Evolutionary conservation across 2,113 vertebrate species (phyloP), one percentile per base, ranked within the genome.

Genomic region (Pycnonotus jocosus): DNA sequence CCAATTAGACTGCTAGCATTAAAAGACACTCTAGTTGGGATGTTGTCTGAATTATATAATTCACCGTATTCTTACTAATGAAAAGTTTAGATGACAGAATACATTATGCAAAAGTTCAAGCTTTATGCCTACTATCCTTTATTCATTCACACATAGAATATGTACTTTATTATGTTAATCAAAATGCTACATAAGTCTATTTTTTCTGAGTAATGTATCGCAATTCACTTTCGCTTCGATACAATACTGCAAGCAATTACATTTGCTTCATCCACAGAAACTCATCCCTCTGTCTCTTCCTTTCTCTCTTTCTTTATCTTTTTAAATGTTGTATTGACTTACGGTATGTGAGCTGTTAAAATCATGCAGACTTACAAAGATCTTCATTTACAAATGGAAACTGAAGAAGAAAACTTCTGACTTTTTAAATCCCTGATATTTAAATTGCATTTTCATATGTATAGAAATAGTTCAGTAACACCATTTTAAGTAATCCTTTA

Each of bases 401-500:
- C 60, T 51, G 53, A 93, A 37, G 25, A n/a, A 61, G 37, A 91
- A 87, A 87, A 85, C 70, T 90, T 90, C 60, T 65, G 54, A 69
- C 81, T 94, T 91, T 74, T 82, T 6, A 61, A 66, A 60, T 64
- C 54, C 81, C 86, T 86, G 37, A 68, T 92, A 84, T 66, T 92
- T 87, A 88, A 93, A 45, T 88, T 93, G 11, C 42, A 47, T 97
- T 93, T 95, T 91, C 71, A 53, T 93, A 62, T 56, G n/a, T 79
- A 50, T 72, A 94, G 81, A 88, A 97, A 89, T 76, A 91, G 78
- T 86, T 96, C 82, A 79, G 74, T 79, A 91, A 73, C 58, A 95
- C 15, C 47, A 90, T 62, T 97, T 96, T 72, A 96, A 96, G 88
- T 78, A 96, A 89, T 87, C 50, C 66, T 88, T 93, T 86, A 89